Evolutionary conservation across 2,888 invertebrate species (phyloP).

Genomic region (Tetheella fluctuosa): DNA sequence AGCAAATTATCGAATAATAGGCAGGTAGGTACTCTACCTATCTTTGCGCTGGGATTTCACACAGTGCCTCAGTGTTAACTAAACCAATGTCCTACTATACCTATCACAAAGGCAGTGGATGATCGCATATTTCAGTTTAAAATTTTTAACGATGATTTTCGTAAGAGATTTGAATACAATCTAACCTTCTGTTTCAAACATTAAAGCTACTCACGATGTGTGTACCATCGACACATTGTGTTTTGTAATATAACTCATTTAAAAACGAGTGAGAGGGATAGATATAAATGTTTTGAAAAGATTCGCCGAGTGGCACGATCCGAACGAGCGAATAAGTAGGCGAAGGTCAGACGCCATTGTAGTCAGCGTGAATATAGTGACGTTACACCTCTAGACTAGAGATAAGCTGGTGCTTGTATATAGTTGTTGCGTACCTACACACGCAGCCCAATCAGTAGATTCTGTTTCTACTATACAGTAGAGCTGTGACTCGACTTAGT

Average conservation of each 20-base stretch:
- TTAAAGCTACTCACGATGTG: background rate
- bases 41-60: too few relatives aligned
- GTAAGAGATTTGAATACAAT: conserved; percentile 1
- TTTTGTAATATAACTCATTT: conserved; percentile 20
- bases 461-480: background rate
- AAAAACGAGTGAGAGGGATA: conserved; percentile 45
- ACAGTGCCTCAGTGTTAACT: background rate
- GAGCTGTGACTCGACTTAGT: background rate
- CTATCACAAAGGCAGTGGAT: too few relatives aligned
- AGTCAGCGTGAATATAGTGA: conserved; percentile 66
- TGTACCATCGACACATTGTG: background rate
- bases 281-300: conserved; percentile 68
- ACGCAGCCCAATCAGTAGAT: background rate
- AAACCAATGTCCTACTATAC: background rate
- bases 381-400: conserved; percentile 53
- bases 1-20: too few relatives aligned
- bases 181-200: background rate
- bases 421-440: conserved; percentile 12
- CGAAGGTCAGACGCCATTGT: conserved; percentile 80
- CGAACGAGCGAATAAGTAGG: conserved; percentile 78
- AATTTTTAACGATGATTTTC: background rate
- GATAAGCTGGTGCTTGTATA: conserved; percentile 11
- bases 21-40: too few relatives aligned
- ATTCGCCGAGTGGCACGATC: conserved; percentile 70
- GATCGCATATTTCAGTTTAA: background rate